Percentiles rank a stretch among this genome's conserved stretches.
Conservation (phyloP, 2,888 invertebrate genomes). For the Drosophila nr. fundita region DNA sequence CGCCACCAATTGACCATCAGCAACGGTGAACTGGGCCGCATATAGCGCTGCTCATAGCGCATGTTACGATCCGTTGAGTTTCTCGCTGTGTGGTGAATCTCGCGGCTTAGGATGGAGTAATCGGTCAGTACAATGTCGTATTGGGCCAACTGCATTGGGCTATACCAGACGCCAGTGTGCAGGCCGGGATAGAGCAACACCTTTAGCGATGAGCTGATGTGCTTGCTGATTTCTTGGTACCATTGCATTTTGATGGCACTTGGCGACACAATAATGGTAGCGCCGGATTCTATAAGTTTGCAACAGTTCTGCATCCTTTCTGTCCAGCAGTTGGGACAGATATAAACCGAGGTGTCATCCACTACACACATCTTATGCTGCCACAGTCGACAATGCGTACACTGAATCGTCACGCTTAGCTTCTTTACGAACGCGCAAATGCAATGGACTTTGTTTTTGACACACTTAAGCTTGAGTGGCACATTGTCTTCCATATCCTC, state of each 20-base stretch:
- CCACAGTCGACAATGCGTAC: constrained; percentile 86
- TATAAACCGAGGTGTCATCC: constrained; percentile 84
- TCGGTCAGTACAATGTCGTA: constrained; percentile 91
- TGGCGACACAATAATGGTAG: constrained; percentile 91
- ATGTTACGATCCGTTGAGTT: constrained; percentile 83
- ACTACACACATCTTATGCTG: constrained; percentile 89
- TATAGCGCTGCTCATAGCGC: constrained; percentile 87
- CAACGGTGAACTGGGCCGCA: constrained; percentile 89
- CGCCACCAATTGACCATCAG: constrained; percentile 91
- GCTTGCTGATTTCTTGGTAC: constrained; percentile 89
- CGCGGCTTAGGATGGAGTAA: constrained; percentile 88
- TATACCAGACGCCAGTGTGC: constrained; percentile 83
- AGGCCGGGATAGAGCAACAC: constrained; percentile 86
- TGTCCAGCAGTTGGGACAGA: constrained; percentile 89
- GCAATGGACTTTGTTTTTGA: constrained; percentile 70
- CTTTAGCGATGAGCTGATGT: constrained; percentile 85
- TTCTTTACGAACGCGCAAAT: constrained; percentile 80
- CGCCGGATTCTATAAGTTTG: constrained; percentile 85
- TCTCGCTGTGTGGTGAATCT: constrained; percentile 87
- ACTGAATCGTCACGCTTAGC: constrained; percentile 84
- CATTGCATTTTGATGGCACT: constrained; percentile 89
- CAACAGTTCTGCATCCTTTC: constrained; percentile 42
- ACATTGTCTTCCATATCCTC: constrained; percentile 33
- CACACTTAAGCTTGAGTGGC: constrained; percentile 30
- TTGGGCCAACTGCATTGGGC: constrained; percentile 87